Base-by-base conservation (phyloP, 92 coral and sea anemone genomes). In the Galaxea fascicularis region DNA sequence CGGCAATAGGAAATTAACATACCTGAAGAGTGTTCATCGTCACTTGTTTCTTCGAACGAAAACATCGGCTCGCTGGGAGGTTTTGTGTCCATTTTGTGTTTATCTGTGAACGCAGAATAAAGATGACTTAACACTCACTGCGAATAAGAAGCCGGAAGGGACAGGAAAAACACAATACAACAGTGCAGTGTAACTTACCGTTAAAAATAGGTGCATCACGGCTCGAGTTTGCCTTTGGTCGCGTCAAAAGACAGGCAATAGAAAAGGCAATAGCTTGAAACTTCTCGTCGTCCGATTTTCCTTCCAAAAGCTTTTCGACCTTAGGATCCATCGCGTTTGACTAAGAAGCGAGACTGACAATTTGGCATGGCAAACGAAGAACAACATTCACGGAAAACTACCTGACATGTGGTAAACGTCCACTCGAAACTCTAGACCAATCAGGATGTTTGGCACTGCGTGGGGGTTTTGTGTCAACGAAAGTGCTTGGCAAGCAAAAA, bases 221-320 rank as follows among this genome's bases (percentile, higher is more conserved):
- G 29, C 47, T 30, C 26, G 74, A 51, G 52, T 65, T 79, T 1
- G 7, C 59, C n/a, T 71, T 79, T 18, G 92, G 92, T 56, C 73
- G 53, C 41, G 92, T 89, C 0, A 73, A 44, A 66, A 65, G 86
- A 49, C 92, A 89, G 12, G 79, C 87, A 26, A 51, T 41, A 1
- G 92, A 46, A 44, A 68, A 89, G 0, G 86, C 92, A 24, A 71
- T 83, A n/a, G 89, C 89, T 64, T 29, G 62, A 39, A 51, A 73
- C 47, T 62, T 84, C 51, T 54, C 46, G 6, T 54, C 69, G 24
- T 52, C 60, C 0, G 89, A 75, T 14, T 70, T 82, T 26, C 86
- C 86, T 8, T 82, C 78, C 20, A 82, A 24, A 11, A 70, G 86
- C 59, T 82, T 58, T 16, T 57, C 70, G n/a, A 82, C 78, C 28